Percentiles rank a stretch among this genome's conserved stretches.
phyloP scores from a whole-genome alignment of 2,113 vertebrate genomes.

The Syngnathoides biaculeatus region DNA sequence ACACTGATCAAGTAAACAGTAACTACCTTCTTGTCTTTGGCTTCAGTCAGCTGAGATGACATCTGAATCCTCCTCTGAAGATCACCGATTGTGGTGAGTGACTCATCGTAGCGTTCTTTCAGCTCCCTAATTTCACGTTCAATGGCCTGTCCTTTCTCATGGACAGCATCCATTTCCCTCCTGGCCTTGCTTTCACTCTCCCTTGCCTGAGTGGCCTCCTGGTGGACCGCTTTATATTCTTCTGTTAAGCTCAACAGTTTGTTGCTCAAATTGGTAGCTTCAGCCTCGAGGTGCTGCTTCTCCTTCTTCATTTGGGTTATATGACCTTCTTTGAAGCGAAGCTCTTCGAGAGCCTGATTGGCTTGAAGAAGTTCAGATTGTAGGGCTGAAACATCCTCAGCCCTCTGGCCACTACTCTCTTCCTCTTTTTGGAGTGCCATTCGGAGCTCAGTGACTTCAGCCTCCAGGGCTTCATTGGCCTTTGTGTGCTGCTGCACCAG shows the following conservation, averaged over 20 bases:
- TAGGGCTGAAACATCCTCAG: slow-evolving; percentile 71
- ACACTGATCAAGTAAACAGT: not conserved
- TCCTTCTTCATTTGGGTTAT: slow-evolving; percentile 70
- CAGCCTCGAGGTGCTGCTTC: slow-evolving; percentile 77
- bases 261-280: slow-evolving; percentile 66
- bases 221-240: slow-evolving; percentile 71
- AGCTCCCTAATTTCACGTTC: slow-evolving; percentile 89
- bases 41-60: slow-evolving; percentile 87
- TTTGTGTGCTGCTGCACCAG: slow-evolving; percentile 65
- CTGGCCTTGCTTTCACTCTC: slow-evolving; percentile 71
- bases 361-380: slow-evolving; percentile 75
- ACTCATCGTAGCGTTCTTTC: slow-evolving; percentile 85
- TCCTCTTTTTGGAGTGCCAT: slow-evolving; percentile 75
- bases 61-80: slow-evolving; percentile 88
- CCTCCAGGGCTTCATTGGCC: slow-evolving; percentile 71
- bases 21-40: slow-evolving; percentile 97
- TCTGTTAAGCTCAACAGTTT: slow-evolving; percentile 68
- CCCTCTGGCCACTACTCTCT: slow-evolving; percentile 69
- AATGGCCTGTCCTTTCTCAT: slow-evolving; percentile 74
- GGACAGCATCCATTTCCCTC: slow-evolving; percentile 75
- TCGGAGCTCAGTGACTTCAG: slow-evolving; percentile 56
- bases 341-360: slow-evolving; percentile 71
- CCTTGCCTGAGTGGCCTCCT: slow-evolving; percentile 68
- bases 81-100: slow-evolving; percentile 80
- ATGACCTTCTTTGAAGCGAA: slow-evolving; percentile 73